Conservation (phyloP, 2,888 invertebrate genomes). For the Nephrotoma flavescens region DNA sequence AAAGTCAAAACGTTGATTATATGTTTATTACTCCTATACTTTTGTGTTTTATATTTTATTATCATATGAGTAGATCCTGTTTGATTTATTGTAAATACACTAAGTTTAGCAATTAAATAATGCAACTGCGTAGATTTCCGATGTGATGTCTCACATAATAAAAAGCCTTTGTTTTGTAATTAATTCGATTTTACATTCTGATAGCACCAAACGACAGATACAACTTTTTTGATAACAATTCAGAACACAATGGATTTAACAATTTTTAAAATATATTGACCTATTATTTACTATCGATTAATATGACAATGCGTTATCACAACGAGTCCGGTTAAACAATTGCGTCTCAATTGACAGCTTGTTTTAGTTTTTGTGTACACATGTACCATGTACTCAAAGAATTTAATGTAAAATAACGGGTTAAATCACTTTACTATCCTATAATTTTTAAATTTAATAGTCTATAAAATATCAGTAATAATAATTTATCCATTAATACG, state of each 20-base stretch:
- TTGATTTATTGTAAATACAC: too few relatives aligned
- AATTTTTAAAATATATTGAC: background rate
- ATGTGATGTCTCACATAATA: too few relatives aligned
- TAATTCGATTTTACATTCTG: background rate
- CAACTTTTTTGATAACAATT: background rate
- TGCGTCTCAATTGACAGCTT: background rate
- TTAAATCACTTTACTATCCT: background rate
- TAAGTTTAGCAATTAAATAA: too few relatives aligned
- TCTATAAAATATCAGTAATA: background rate
- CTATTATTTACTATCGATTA: background rate
- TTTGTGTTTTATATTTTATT: too few relatives aligned
- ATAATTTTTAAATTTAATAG: background rate
- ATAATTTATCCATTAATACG: background rate
- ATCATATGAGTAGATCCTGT: too few relatives aligned
- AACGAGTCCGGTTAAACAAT: background rate
- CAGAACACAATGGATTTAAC: background rate
- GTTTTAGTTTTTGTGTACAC: too few relatives aligned
- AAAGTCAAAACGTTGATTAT: too few relatives aligned
- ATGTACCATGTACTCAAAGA: background rate
- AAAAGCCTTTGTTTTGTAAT: too few relatives aligned
- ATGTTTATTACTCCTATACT: too few relatives aligned
- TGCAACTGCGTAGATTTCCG: too few relatives aligned
- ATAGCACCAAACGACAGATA: background rate
- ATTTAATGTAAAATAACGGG: background rate
- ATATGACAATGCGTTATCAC: background rate